Evolutionary conservation across 2,888 invertebrate genomes (phyloP), one percentile per base, ranked within the genome.

Genomic region (Aethes cnicana): DNA sequence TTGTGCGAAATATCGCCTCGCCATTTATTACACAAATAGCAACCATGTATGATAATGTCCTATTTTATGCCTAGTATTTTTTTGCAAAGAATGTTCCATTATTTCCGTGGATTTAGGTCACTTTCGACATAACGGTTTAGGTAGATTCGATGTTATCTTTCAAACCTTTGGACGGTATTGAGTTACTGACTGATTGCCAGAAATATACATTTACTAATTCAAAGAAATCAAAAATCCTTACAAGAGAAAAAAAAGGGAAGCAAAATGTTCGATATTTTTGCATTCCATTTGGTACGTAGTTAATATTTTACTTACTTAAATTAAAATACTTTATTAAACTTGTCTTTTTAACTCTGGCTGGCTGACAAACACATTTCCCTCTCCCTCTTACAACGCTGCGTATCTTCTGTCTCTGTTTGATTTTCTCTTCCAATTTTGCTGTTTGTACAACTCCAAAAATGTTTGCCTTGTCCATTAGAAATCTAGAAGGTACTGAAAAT

Each of bases 351-450:
- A 35, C 7, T 35, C 26, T 30, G 30, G 36, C 43, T 16, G 16
- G 16, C 14, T 18, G 12, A 33, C 20, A 50, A 12, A 21, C 21
- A 32, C 18, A 14, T n/a, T 12, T 12, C 12, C 12, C 9, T 23
- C 18, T n/a, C 36, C 20, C 5, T 7, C 23, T 28, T 17, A 49
- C 30, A 23, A 12, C 35, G 17, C 21, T 12, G 4, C 5, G 12
- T 9, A 39, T 5, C 16, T 23, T 26, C 33, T 43, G 7, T 43
- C 36, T 43, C 36, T 43, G 36, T 43, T 50, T 50, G 8, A 37
- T 50, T 43, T 30, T 50, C 30, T 50, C 36, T 50, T 44, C 43
- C 50, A 35, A 36, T n/a, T n/a, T 43, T 43, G 35, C 28, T 11
- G 43, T 36, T 16, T 25, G 12, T 32, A 11, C 23, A 6, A 44